Evolutionary conservation across 2,888 invertebrate genomes (phyloP), one percentile per base, ranked within the genome.

Genomic region (Caenorhabditis afra): DNA sequence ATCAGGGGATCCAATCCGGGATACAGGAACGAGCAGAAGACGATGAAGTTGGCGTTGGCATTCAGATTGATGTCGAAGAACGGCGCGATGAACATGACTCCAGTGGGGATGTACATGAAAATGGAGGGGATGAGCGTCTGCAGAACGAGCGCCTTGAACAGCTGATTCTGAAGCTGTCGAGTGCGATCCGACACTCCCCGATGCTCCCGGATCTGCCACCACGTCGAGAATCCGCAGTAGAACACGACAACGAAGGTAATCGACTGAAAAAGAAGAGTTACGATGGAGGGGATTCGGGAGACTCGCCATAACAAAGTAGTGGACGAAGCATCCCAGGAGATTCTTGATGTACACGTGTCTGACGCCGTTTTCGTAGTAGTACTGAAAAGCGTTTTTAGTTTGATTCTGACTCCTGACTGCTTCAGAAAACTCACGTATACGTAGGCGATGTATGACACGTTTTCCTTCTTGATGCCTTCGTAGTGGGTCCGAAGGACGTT

Each of bases 51-150:
- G 16, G 68, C 76, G 29, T 76, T 70, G 3, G 68, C 76, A 29
- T 70, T 64, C 44, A 80, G 45, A 41, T 75, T 62, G 41, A 80
- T 64, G 37, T 75, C 57, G 11, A 80, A 39, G 52, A 80, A 71
- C 5, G 79, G 79, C 18, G 64, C 65, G 23, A 80, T 57, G 44
- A 80, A 75, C 58, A 80, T 75, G 59, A 75, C 66, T 12, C 75
- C 79, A 22, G 75, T 66, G 11, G 79, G 71, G 16, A 80, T 75
- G 75, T 80, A 80, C 68, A 75, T 74, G 70, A 80, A 80, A 8
- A 80, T 23, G 4, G 79, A 62, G 0, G 79, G 79, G 12, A 80
- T 74, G 1, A 71, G 16, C 1, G 79, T 80, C 66, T 80, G 79
- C 0, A 79, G n/a, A 12, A 76, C 76, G 7, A 76, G 53, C 11